A percentile compares a stretch with the other conserved stretches of the same genome.
Evolutionary conservation across 2,113 vertebrate genomes (phyloP).

Genomic region (Mormoops blainvillei): DNA sequence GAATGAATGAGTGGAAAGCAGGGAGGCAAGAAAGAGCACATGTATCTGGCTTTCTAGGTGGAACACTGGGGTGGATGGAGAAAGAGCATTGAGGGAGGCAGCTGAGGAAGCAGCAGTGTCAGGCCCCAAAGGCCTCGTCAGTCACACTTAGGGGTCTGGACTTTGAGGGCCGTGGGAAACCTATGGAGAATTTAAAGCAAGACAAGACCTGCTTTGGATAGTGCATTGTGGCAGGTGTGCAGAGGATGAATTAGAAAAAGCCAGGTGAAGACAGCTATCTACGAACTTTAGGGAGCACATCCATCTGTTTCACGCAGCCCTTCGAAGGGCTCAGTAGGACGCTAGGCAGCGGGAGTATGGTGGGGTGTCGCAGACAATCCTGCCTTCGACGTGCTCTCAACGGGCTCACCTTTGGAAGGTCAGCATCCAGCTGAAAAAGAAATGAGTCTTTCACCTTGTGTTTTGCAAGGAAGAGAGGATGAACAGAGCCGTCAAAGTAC

Average conservation of each 20-base stretch:
- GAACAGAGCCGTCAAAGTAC: neutral
- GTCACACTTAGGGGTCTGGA: neutral
- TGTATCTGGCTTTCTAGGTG: neutral
- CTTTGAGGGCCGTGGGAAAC: neutral
- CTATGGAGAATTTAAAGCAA: neutral
- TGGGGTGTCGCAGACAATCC: neutral
- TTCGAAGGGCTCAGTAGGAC: neutral
- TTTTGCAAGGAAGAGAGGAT: neutral
- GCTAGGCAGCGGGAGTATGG: neutral
- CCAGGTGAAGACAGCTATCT: neutral
- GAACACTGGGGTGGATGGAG: fast-evolving
- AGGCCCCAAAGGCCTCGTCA: too few relatives aligned
- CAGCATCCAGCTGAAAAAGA: neutral
- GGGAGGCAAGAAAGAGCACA: neutral
- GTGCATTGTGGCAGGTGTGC: fast-evolving
- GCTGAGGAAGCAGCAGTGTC: neutral
- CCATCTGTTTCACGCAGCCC: neutral
- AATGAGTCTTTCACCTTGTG: neutral
- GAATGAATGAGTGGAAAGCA: neutral
- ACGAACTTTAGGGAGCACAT: neutral
- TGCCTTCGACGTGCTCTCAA: neutral
- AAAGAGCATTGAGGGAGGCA: neutral
- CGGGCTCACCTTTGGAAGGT: neutral
- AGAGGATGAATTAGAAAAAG: neutral
- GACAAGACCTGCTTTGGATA: neutral